Percentiles rank a stretch among this genome's conserved stretches.
Conservation (phyloP, 2,888 invertebrate genomes). For the Erannis defoliaria region DNA sequence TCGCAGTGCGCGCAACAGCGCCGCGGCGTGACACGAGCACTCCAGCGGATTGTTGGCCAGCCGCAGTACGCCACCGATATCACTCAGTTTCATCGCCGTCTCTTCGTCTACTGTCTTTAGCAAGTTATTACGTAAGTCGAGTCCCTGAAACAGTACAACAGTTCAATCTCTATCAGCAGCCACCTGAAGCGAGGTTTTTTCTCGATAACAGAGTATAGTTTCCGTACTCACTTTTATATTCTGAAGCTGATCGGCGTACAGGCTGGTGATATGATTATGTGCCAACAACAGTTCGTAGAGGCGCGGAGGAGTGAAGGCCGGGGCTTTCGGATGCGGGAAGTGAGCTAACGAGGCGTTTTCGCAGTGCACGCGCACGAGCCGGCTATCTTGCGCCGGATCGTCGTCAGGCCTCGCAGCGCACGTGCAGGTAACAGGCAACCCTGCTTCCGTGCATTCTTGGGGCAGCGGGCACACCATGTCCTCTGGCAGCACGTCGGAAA, state of each 20-base stretch:
- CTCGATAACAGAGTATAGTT: too few species aligned
- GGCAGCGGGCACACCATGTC: conserved; percentile 45
- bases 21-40: conserved; percentile 27
- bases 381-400: conserved; percentile 38
- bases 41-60: conserved; percentile 35
- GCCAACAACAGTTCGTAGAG: conserved; percentile 40
- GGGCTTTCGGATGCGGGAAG: conserved; percentile 31
- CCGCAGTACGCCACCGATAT: background rate
- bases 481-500: conserved; percentile 37
- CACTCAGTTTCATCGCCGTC: conserved; percentile 7
- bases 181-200: too few species aligned
- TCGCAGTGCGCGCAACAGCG: conserved; percentile 11
- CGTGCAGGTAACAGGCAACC: conserved; percentile 31
- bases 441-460: conserved; percentile 21
- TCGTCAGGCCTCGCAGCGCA: background rate
- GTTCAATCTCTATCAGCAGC: too few species aligned
- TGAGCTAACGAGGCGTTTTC: conserved; percentile 7
- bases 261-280: conserved; percentile 37
- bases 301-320: conserved; percentile 2
- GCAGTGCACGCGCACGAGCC: conserved; percentile 38
- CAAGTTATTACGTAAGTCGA: conserved; percentile 38
- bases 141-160: too few species aligned
- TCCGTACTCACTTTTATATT: background rate
- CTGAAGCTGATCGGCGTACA: conserved; percentile 28
- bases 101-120: conserved; percentile 11